These are phyloP conservation scores for Crenichthys baileyi DNA, from an alignment of 2,797 vertebrate genomes.

Conservation along the genomic window DNA sequence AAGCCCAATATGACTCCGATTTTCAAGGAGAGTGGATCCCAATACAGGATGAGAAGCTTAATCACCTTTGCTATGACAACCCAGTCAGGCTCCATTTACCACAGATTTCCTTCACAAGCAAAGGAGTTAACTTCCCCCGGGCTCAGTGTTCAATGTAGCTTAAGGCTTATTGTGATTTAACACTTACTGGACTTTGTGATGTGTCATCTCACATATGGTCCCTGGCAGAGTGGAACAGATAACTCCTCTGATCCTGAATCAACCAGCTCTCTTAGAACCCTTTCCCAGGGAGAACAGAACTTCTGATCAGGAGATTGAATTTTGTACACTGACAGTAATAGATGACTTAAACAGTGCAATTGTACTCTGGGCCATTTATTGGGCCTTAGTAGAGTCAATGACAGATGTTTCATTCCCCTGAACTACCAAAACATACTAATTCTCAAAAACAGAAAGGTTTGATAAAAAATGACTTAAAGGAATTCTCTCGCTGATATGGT, in stretches of 20 bases:
- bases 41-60: not conserved
- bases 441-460: not conserved
- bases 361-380: no score
- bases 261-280: not conserved
- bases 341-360: no score
- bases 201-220: not conserved
- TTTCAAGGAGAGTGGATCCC: not conserved
- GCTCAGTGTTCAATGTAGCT: not conserved
- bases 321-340: no score
- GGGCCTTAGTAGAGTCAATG: no score
- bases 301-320: no score
- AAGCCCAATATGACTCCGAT: not conserved
- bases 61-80: not conserved
- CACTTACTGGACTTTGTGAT: not conserved
- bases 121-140: not conserved
- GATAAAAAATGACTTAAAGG: not conserved
- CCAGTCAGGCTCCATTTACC: not conserved
- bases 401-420: not conserved
- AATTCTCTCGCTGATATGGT: not conserved
- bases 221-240: not conserved
- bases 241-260: not conserved
- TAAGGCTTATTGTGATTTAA: not conserved
- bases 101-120: not conserved
- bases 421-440: not conserved
- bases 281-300: not conserved